phyloP scores from a whole-genome alignment of 2,797 vertebrate genomes.

The Eurystomus glaucurus region DNA sequence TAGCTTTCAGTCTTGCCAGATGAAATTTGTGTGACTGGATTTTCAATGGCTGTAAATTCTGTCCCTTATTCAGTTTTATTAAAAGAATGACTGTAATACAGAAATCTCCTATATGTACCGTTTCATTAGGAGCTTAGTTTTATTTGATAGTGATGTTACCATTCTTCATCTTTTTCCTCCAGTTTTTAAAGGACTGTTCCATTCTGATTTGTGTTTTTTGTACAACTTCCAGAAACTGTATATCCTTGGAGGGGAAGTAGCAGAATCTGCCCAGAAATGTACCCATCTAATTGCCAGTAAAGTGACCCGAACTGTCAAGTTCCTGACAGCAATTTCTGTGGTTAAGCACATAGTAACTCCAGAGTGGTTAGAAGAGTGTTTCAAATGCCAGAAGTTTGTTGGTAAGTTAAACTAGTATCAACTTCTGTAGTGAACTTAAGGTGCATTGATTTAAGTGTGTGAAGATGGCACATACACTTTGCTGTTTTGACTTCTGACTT shows the following conservation, averaged over 20 bases:
- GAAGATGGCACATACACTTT: neutral
- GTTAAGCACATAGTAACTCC: conserved; percentile 94
- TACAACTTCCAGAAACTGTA: conserved; percentile 89
- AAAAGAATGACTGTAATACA: neutral
- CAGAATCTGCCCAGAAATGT: conserved; percentile 90
- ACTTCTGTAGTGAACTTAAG: rapidly evolving
- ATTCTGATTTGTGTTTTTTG: neutral
- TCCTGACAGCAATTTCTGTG: conserved; percentile 94
- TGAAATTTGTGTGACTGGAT: neutral
- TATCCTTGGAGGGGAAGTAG: conserved; percentile 93
- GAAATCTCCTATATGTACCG: neutral
- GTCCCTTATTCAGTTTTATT: neutral
- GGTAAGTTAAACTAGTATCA: conserved; percentile 81
- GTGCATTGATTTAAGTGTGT: neutral
- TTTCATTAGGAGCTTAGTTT: neutral
- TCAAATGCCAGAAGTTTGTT: conserved; percentile 93
- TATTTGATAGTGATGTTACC: rapidly evolving
- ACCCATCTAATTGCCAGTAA: conserved; percentile 94
- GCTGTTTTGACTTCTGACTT: neutral
- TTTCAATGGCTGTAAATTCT: neutral
- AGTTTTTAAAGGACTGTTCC: neutral
- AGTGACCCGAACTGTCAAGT: conserved; percentile 96
- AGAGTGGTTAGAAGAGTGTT: conserved; percentile 97
- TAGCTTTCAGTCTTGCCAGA: neutral
- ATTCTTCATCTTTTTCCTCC: neutral